phyloP scores from a whole-genome alignment of 1,140 invertebrate genomes.

The Papilio polytes region DNA sequence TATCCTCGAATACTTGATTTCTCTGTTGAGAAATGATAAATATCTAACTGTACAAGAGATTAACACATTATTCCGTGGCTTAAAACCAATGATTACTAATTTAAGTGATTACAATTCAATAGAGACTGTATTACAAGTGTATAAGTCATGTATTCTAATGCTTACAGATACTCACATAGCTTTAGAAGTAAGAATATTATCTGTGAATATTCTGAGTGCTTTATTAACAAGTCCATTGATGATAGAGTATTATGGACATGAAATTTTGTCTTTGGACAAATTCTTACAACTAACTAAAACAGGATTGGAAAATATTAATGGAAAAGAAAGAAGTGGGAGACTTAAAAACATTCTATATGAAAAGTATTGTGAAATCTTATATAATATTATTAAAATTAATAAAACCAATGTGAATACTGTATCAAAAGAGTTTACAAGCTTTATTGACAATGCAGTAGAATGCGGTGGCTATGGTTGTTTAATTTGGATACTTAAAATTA shows the following conservation, averaged over 20 bases:
- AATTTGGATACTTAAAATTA: slow-evolving; percentile 67
- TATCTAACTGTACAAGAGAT: slow-evolving; percentile 48
- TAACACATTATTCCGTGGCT: slow-evolving; percentile 40
- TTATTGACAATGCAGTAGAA: slow-evolving; percentile 59
- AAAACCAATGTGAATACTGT: slow-evolving; percentile 38
- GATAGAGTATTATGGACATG: slow-evolving; percentile 34
- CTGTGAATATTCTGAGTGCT: slow-evolving; percentile 35
- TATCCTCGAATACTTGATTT: slow-evolving; percentile 51
- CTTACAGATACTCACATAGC: slow-evolving; percentile 28
- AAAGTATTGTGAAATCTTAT: slow-evolving; percentile 60
- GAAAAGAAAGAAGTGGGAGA: slow-evolving; percentile 58
- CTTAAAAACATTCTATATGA: slow-evolving; percentile 68
- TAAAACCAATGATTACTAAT: slow-evolving; percentile 38
- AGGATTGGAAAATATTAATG: slow-evolving; percentile 34
- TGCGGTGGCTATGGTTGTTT: slow-evolving; percentile 74
- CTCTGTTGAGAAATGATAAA: slow-evolving; percentile 49
- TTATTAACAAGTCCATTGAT: slow-evolving; percentile 37
- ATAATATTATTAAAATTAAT: slow-evolving; percentile 45
- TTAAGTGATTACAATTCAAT: slow-evolving; percentile 32
- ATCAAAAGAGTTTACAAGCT: slow-evolving; percentile 50
- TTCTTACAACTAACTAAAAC: slow-evolving; percentile 36
- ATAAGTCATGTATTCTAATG: slow-evolving; percentile 30
- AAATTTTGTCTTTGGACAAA: slow-evolving; percentile 36
- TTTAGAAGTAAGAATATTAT: slow-evolving; percentile 40
- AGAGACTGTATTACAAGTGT: slow-evolving; percentile 27